Conservation (phyloP, 2,113 vertebrate species). For the Uropsilus gracilis region DNA sequence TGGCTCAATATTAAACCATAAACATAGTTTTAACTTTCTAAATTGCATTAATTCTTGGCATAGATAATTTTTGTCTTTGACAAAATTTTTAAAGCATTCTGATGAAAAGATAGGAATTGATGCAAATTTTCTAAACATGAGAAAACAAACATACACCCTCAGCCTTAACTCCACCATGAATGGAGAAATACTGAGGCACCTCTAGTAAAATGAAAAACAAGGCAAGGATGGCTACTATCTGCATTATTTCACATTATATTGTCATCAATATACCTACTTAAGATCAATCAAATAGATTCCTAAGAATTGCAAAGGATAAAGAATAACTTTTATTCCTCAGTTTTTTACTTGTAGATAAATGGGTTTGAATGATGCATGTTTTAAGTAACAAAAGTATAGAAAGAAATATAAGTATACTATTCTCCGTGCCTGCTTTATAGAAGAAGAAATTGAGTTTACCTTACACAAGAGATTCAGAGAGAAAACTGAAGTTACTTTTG, state of each 20-base stretch:
- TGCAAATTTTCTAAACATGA: not conserved
- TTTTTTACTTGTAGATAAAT: not conserved
- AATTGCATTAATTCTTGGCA: not conserved
- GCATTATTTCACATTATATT: not conserved
- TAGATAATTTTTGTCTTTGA: not conserved
- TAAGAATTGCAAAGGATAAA: not conserved
- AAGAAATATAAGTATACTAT: not conserved
- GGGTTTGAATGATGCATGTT: not conserved
- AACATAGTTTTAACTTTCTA: not conserved
- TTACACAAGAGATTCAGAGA: not conserved
- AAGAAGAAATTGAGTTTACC: not conserved
- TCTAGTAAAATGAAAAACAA: not conserved
- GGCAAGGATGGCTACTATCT: not conserved
- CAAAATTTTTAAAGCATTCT: slow-evolving; percentile 1
- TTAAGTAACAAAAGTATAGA: slow-evolving; percentile 4
- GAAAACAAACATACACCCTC: not conserved
- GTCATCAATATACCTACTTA: not conserved
- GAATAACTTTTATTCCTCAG: not conserved
- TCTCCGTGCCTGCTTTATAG: not conserved
- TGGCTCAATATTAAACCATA: not conserved
- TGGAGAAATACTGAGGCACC: not conserved
- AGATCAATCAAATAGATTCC: not conserved
- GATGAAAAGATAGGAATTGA: not conserved
- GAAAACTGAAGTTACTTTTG: not conserved
- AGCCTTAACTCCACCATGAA: not conserved